Base-by-base conservation (phyloP, 2,888 invertebrate species). In the Acanthosoma haemorrhoidale region DNA sequence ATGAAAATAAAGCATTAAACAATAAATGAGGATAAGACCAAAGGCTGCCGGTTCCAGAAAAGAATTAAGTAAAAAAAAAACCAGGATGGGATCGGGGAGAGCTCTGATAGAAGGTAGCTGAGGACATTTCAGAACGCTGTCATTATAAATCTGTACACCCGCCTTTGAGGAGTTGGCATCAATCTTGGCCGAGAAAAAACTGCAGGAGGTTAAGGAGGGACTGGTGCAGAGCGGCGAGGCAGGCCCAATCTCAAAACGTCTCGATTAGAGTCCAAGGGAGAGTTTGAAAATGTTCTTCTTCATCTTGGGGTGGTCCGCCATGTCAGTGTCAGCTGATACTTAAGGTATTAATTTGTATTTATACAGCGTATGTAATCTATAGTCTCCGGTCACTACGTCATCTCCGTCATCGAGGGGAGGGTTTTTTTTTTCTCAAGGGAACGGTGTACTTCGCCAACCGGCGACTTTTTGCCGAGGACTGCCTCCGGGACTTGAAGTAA, bases 341-440 rank as follows among this genome's bases (percentile, higher is more conserved):
- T 51, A 25, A 51, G 51, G 29, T 51, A 51, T 51, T 51, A 51
- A 51, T 51, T 25, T 51, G 51, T 51, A 51, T 51, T 51, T 51
- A 51, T 51, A 13, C 51, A 6, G 51, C 51, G 51, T 51, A 25
- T 13, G 21, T 43, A 25, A 9, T n/a, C 21, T 4, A n/a, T n/a
- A n/a, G n/a, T n/a, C n/a, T n/a, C n/a, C n/a, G n/a, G n/a, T n/a
- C n/a, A n/a, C n/a, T n/a, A n/a, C n/a, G n/a, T n/a, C n/a, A n/a
- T n/a, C n/a, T n/a, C n/a, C n/a, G n/a, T n/a, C n/a, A n/a, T n/a
- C n/a, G 9, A 2, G 11, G 29, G 25, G 51, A 51, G 13, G 51
- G 51, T 25, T 2, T 43, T 25, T 51, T 21, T n/a, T 51, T 51
- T 25, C 21, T 25, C 5, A 13, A 13, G 51, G 51, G 29, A 25